Base-by-base conservation (phyloP, 2,888 invertebrate genomes). In the Mythimna impura region DNA sequence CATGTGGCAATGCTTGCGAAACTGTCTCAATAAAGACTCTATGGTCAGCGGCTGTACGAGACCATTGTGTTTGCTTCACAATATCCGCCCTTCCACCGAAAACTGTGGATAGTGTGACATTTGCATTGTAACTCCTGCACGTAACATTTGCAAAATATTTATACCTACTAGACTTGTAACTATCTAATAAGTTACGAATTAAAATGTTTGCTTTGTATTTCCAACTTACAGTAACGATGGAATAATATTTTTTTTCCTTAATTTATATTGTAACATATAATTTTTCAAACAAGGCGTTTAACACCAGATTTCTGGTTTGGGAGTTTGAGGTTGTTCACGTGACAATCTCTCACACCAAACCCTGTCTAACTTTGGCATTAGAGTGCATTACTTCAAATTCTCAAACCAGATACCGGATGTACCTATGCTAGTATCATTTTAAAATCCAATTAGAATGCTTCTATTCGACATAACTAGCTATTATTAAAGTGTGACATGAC, bases 1-100 rank as follows among this genome's bases (percentile, higher is more conserved):
- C 84, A 79, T 87, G 89, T 88, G 87, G 91, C 90, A 91, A 91
- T 47, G 70, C 71, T 93, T 93, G 88, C 88, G 90, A 91, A 91
- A 93, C 88, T 88, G 88, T 89, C 88, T 89, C 89, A 86, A 85
- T 89, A 91, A 85, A 88, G 86, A 83, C 57, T 86, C 83, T 89
- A 87, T 90, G 92, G 92, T 89, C 91, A 90, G 88, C 85, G 88
- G 85, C 88, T 89, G 86, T 89, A 90, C 84, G 88, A 89, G 82
- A 76, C 84, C 86, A 91, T 93, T 92, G 91, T 92, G 85, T 87
- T 68, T 52, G 69, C 78, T 80, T 57, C 69, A 82, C 82, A 82
- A 86, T 79, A 84, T 84, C 82, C 71, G 76, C 69, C 60, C 72
- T 60, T 66, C 47, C 40, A 65, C 52, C 12, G 8, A 76, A 61